phyloP scores from a whole-genome alignment of 2,797 vertebrate species.

The Coilia nasus region DNA sequence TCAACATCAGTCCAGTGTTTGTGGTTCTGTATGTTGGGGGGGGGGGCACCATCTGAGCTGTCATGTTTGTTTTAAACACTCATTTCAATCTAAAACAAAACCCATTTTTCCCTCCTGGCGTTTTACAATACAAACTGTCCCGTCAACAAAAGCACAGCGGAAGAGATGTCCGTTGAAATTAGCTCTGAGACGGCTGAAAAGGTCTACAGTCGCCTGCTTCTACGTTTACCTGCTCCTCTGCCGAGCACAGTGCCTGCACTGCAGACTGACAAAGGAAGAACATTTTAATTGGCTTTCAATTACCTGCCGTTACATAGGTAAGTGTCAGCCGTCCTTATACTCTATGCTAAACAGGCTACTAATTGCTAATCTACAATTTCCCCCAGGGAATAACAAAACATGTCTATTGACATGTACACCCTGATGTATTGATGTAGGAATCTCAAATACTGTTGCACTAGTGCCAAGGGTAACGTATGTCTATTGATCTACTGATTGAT shows the following conservation, averaged over 20 bases:
- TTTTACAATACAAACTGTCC: background rate
- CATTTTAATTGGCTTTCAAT: background rate
- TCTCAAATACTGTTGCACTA: background rate
- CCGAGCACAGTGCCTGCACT: background rate
- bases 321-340: background rate
- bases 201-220: background rate
- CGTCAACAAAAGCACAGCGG: background rate
- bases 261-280: background rate
- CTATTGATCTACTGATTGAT: too few species aligned
- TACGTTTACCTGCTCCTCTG: background rate
- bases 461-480: background rate
- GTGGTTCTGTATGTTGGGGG: background rate
- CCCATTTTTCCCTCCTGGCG: background rate
- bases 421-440: background rate
- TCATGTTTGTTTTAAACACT: slow-evolving; percentile 22
- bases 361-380: background rate
- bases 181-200: background rate
- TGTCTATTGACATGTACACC: background rate
- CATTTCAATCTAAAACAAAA: slow-evolving; percentile 11
- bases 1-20: slow-evolving; percentile 1
- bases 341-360: background rate
- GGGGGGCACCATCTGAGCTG: background rate
- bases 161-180: background rate
- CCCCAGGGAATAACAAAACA: background rate
- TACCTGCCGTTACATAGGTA: background rate